Evolutionary conservation across 2,113 vertebrate species (phyloP).

Genomic region (Odontesthes bonariensis): DNA sequence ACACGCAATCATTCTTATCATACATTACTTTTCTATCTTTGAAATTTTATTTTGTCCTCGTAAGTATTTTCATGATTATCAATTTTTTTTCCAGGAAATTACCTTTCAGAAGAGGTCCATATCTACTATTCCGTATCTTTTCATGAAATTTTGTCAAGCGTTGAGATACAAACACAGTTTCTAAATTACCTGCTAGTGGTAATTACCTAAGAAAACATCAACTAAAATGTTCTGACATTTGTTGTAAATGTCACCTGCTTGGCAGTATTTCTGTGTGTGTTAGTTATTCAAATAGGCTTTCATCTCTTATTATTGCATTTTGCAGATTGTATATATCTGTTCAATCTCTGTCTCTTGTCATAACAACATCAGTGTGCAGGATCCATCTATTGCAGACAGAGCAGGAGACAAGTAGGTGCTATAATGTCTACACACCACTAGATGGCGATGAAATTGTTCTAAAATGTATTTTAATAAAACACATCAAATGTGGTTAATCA

Average conservation of each 20-base stretch:
- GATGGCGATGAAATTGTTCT: conserved; percentile 36
- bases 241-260: background rate
- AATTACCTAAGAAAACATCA: background rate
- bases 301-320: background rate
- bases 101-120: background rate
- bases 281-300: background rate
- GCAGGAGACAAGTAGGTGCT: conserved; percentile 3
- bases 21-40: background rate
- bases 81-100: background rate
- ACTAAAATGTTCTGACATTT: background rate
- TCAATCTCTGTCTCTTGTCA: background rate
- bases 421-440: conserved; percentile 43
- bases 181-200: background rate
- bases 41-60: background rate
- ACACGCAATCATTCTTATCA: conserved; percentile 20
- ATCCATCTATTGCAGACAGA: background rate
- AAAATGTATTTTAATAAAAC: background rate
- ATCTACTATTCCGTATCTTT: no score
- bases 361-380: background rate
- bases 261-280: background rate
- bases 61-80: background rate
- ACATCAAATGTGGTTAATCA: background rate
- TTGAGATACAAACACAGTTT: background rate
- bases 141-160: no score
- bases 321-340: background rate